These are phyloP conservation scores for Platycnemis pennipes DNA, from an alignment of 2,888 invertebrate genomes.

Conservation along the genomic window DNA sequence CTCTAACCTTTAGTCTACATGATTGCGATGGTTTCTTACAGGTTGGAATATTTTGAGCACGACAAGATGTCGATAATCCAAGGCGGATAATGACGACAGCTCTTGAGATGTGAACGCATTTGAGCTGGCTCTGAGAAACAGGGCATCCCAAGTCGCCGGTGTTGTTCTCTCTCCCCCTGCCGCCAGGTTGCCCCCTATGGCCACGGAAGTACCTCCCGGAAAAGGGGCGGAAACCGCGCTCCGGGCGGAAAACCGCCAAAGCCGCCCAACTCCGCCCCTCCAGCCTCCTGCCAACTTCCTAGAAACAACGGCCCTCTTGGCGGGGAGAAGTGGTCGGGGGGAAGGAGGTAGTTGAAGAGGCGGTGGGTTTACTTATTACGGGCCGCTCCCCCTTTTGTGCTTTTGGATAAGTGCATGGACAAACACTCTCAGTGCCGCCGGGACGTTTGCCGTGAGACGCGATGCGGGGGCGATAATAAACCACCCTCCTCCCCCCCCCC, in stretches of 20 bases:
- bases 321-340: neutral
- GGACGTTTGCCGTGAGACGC: neutral
- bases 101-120: too few species aligned
- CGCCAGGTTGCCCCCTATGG: too few species aligned
- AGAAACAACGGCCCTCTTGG: neutral
- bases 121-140: too few species aligned
- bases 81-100: too few species aligned
- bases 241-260: neutral
- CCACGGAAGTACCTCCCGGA: too few species aligned
- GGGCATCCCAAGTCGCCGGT: too few species aligned
- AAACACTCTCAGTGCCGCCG: neutral
- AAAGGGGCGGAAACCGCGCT: neutral
- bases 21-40: too few species aligned
- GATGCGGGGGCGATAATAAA: neutral
- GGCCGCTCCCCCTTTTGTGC: neutral
- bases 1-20: too few species aligned
- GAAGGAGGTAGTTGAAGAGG: neutral
- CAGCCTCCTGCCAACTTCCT: neutral
- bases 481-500: neutral
- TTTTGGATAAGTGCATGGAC: neutral
- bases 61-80: too few species aligned
- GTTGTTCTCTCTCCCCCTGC: too few species aligned
- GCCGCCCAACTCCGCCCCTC: neutral
- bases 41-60: too few species aligned
- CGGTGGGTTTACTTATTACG: slow-evolving; percentile 10